Conservation (phyloP, 2,113 vertebrate species). For the Odocoileus hemionus region DNA sequence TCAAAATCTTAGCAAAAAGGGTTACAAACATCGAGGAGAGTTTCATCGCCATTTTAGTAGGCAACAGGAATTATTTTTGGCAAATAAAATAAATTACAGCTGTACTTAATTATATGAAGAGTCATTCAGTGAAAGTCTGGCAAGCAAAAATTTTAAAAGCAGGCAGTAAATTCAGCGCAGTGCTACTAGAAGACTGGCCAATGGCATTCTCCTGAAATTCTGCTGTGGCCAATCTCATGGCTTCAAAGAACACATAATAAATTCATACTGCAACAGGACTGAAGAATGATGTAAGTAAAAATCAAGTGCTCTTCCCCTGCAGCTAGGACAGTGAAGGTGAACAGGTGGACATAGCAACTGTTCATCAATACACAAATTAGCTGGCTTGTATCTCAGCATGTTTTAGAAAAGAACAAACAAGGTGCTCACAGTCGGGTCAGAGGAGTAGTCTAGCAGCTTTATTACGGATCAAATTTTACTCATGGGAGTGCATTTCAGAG, state of each 20-base stretch:
- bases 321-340: not conserved
- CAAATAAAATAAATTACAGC: conserved; percentile 47
- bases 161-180: conserved; percentile 20
- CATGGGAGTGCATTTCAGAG: not conserved
- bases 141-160: conserved; percentile 41
- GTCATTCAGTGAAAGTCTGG: conserved; percentile 10
- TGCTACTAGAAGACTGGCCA: not conserved
- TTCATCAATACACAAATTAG: not conserved
- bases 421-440: not conserved
- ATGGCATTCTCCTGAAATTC: conserved; percentile 29
- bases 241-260: conserved; percentile 30
- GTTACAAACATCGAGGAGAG: conserved; percentile 2
- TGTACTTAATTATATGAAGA: conserved; percentile 42
- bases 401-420: not conserved
- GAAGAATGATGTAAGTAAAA: not conserved
- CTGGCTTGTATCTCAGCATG: not conserved
- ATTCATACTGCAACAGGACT: not conserved
- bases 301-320: not conserved
- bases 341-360: not conserved
- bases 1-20: not conserved
- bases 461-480: not conserved
- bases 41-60: conserved; percentile 5
- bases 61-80: conserved; percentile 36
- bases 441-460: not conserved
- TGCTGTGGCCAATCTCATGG: not conserved